Evolutionary conservation across 2,888 invertebrate species (phyloP).

Genomic region (Ennomos erosarius): DNA sequence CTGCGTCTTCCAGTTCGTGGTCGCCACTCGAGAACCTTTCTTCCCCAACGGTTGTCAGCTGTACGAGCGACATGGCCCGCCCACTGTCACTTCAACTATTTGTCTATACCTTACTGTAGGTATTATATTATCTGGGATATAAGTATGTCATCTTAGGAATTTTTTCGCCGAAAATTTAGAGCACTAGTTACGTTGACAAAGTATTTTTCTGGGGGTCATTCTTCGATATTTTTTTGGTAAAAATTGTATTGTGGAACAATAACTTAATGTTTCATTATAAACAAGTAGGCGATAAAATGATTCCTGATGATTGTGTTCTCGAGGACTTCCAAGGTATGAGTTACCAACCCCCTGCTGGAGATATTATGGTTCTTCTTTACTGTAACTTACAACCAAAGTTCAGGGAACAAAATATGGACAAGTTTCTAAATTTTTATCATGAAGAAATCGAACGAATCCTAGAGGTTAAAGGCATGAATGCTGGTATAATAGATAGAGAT

Average conservation of each 20-base stretch:
- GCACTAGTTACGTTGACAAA: too few relatives aligned
- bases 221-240: too few relatives aligned
- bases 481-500: constrained; percentile 68
- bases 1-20: too few relatives aligned
- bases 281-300: constrained; percentile 33
- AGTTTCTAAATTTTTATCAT: constrained; percentile 85
- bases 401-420: constrained; percentile 73
- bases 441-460: constrained; percentile 74
- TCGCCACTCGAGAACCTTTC: too few relatives aligned
- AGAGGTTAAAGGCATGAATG: constrained; percentile 59
- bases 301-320: constrained; percentile 84
- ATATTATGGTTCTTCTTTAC: constrained; percentile 84
- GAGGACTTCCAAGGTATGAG: constrained; percentile 89
- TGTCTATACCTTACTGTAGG: too few relatives aligned
- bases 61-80: too few relatives aligned
- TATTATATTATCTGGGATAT: too few relatives aligned
- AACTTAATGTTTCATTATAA: constrained; percentile 85
- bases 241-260: constrained; percentile 87
- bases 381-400: constrained; percentile 79
- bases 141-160: too few relatives aligned
- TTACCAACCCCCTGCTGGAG: constrained; percentile 88
- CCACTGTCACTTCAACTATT: too few relatives aligned
- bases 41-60: too few relatives aligned
- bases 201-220: too few relatives aligned
- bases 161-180: too few relatives aligned